Evolutionary conservation across 1,140 invertebrate species (phyloP), one percentile per base, ranked within the genome.

Genomic region (Neuroterus valhalla): DNA sequence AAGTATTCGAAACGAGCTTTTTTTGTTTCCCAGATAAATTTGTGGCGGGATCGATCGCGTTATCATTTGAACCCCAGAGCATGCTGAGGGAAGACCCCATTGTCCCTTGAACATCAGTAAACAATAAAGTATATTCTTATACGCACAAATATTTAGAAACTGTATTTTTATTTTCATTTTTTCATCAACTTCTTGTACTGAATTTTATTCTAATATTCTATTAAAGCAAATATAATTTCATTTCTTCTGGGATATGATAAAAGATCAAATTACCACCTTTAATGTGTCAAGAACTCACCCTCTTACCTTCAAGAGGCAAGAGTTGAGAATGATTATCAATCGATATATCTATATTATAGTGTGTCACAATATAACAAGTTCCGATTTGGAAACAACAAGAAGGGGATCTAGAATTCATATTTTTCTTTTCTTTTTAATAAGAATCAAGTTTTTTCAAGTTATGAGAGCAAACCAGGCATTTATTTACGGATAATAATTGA

Each of bases 11-110:
- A 17, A 93, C 86, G 21, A 89, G 83, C 68, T 86, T 86, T 52
- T 89, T 90, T 76, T 93, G 89, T 15, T 86, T 85, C 15, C 84
- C 85, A 1, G 90, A 92, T 42, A 93, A 80, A 31, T 91, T 90
- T n/a, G 89, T 91, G 3, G 73, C 84, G 21, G 86, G 76, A 82
- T 91, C 88, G 5, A 90, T 87, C 11, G 80, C 67, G 73, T 89
- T 84, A 68, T 86, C 84, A 31, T 82, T 72, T 15, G 74, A 77
- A 21, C 80, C 67, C 74, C 84, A 83, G 21, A 87, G 75, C 0
- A 87, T 67, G 66, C 81, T 79, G n/a, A 81, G 70, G 6, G 82
- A 85, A 68, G 80, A 74, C 52, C 75, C 82, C 83, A 86, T 86
- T 66, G 78, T 75, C 71, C 45, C 69, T 70, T 81, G 46, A 52